Base-by-base conservation (phyloP, 2,888 invertebrate species). In the Thysanoteuthis rhombus region DNA sequence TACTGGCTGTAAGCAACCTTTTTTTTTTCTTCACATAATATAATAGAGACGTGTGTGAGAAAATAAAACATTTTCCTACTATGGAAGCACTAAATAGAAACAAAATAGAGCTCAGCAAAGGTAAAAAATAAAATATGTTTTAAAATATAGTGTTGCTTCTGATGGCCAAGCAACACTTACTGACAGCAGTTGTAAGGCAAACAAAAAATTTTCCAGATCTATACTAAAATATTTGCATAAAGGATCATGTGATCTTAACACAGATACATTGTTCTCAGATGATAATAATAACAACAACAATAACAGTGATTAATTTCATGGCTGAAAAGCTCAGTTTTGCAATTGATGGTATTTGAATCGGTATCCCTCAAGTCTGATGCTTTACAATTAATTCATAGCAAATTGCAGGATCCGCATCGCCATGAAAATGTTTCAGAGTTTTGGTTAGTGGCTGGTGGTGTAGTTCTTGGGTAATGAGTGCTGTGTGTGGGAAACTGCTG, bases 1-100 rank as follows among this genome's bases (percentile, higher is more conserved):
- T 75, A 75, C n/a, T 75, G 12, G n/a, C n/a, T 75, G 12, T 32
- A 75, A n/a, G 75, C 75, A n/a, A 4, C n/a, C n/a, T 10, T n/a
- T 75, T n/a, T 75, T 75, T 75, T 36, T n/a, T 25, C 36, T 36
- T 25, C 36, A 75, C 75, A 75, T 10, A n/a, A 75, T 4, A 16
- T n/a, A 36, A n/a, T 75, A 75, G 75, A n/a, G 75, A 75, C 12
- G 75, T 4, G n/a, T 75, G 75, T n/a, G 16, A n/a, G 75, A 75
- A 75, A 52, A 75, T n/a, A 75, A 75, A 75, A 75, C 75, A 16
- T 75, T 75, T 75, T 75, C n/a, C n/a, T 10, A 16, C 75, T n/a
- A 75, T 75, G 75, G 75, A 75, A 75, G 75, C 75, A 75, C 75
- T 75, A 75, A 75, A 75, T 75, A n/a, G 75, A 75, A 75, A 75